A percentile compares a stretch with the other conserved stretches of the same genome.
phyloP scores from a whole-genome alignment of 2,113 vertebrate genomes.

The Pachycephala philippinensis region DNA sequence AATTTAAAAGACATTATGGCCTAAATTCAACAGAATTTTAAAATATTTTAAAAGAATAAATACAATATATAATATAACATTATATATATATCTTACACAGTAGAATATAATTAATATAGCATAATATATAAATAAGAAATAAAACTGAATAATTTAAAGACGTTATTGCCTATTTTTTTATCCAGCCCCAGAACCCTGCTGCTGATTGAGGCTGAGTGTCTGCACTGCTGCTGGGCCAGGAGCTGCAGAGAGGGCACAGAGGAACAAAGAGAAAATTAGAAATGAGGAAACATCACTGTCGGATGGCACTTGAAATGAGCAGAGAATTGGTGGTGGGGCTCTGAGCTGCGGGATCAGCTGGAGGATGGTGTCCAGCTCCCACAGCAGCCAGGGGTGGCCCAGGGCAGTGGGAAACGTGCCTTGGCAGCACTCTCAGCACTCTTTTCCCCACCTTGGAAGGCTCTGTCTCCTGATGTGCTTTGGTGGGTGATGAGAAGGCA shows the following conservation, averaged over 20 bases:
- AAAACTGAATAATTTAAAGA: no score
- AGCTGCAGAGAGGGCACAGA: not conserved
- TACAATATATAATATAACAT: no score
- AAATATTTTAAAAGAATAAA: no score
- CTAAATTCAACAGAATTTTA: no score
- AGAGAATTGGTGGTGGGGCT: not conserved
- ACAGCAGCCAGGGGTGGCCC: not conserved
- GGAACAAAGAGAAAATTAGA: not conserved
- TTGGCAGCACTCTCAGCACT: not conserved
- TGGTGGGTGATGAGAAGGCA: not conserved
- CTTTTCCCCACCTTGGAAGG: accelerated
- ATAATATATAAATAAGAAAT: no score
- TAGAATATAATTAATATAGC: no score
- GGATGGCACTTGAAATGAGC: not conserved
- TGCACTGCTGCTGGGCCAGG: not conserved
- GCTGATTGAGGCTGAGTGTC: not conserved
- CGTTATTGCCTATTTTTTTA: no score
- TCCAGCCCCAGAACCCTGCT: not conserved
- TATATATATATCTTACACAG: no score
- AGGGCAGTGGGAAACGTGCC: not conserved
- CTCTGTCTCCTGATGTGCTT: not conserved
- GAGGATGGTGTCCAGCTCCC: not conserved
- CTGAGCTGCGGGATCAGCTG: not conserved
- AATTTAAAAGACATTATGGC: no score
- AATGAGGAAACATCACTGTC: not conserved